Base-by-base conservation (phyloP, 2,113 vertebrate species). In the Nothobranchius furzeri region DNA sequence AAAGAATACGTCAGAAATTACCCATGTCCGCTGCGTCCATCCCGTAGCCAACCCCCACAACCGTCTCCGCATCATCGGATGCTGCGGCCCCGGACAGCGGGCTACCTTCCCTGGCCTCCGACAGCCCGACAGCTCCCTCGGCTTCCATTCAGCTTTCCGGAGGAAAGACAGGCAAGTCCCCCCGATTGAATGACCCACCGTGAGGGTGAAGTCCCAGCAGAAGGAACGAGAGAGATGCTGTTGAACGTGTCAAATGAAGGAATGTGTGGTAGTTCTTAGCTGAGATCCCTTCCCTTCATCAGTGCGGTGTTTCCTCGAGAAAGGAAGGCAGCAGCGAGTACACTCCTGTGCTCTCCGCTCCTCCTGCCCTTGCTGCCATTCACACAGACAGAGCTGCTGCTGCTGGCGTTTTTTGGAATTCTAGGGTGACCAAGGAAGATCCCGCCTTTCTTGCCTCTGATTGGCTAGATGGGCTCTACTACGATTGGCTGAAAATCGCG, bases 71-170 rank as follows among this genome's bases (percentile, higher is more conserved):
- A 85, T 93, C 92, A 64, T 93, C 92, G 76, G 92, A 91, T 81
- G 90, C 89, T 81, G 87, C 76, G 81, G 86, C 88, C 64, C 67
- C 89, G 70, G 91, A 91, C 15, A 91, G 76, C 67, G 90, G 84
- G 70, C 91, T 93, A 76, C 76, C 87, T 79, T 93, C 91, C 85
- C 87, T 70, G 91, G 89, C 91, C 90, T 93, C 91, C 80, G 87
- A 88, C 83, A 90, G 83, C 85, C 92, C 90, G 79, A 84, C 83
- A 89, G 91, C 91, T 91, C 89, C 92, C 88, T 92, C 92, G 76
- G 88, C 90, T 85, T 93, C 93, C 93, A 93, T 93, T 91, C 91
- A 90, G 84, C 75, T 82, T 85, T 84, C 85, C 84, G 78, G 77
- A 83, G 76, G 57, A 73, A 73, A 82, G 65, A 70, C 74, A 67